Base-by-base conservation (phyloP, 2,888 invertebrate genomes). In the Cordilura impudica region DNA sequence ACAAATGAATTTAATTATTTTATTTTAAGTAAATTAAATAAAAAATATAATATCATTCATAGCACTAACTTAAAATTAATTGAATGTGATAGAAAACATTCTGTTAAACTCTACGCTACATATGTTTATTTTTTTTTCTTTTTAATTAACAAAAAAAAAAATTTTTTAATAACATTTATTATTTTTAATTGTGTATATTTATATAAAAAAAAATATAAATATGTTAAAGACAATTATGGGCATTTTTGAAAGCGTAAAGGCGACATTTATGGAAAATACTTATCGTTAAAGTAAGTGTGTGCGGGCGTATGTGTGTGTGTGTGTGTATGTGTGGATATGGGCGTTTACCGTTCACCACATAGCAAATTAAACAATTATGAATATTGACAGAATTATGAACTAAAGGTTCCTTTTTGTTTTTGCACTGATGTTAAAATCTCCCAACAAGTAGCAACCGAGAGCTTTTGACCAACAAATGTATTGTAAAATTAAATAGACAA, bases 341-440 rank as follows among this genome's bases (percentile, higher is more conserved):
- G 31, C 49, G 21, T 71, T 72, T 72, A 65, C 63, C 71, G 63
- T 49, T 49, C 23, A 72, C 72, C 65, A 39, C 71, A 72, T 69
- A 43, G 67, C 43, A 73, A 78, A 78, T 73, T 67, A 78, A 73
- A 73, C 73, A 73, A 78, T 73, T 69, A 73, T 73, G 69, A 73
- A 69, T 65, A 65, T 73, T 69, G 73, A 61, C 63, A 63, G 67
- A 78, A 72, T 72, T 72, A 72, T 69, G 61, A 63, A 63, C 54
- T 54, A 31, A 54, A 19, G 18, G 31, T 35, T 54, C 12, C 1
- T 31, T 19, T 54, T 35, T 54, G 12, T 23, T 53, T 12, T 45
- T 10, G 18, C 18, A 16, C 6, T 16, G n/a, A 26, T n/a, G 35
- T 14, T 29, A 18, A 12, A 29, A 7, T 12, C 21, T 18, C 31